Evolutionary conservation across 2,888 invertebrate genomes (phyloP).

Genomic region (Mesorhabditis belari): DNA sequence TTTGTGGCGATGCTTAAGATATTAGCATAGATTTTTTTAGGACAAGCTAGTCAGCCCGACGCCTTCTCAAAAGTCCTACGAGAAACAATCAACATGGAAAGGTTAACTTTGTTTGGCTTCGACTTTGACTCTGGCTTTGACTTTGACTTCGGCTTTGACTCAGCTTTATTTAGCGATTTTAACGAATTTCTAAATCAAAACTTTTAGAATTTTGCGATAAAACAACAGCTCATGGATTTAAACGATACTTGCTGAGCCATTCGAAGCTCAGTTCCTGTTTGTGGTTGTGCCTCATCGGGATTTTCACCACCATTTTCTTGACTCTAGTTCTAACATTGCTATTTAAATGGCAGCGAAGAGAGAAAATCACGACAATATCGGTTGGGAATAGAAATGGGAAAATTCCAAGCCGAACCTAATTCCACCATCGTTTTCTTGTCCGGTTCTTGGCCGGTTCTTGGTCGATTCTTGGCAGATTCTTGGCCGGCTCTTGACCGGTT

Average conservation of each 20-base stretch:
- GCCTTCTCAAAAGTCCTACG: not conserved
- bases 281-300: slow-evolving; percentile 19
- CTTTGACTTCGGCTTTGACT: too few species aligned
- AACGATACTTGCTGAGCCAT: slow-evolving; percentile 27
- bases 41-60: not conserved
- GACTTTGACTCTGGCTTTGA: too few species aligned
- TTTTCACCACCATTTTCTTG: slow-evolving; percentile 16
- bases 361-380: slow-evolving; percentile 37
- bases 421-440: too few species aligned
- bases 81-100: not conserved
- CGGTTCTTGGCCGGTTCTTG: too few species aligned
- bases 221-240: slow-evolving; percentile 39
- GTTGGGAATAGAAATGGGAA: too few species aligned
- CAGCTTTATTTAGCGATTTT: too few species aligned
- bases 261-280: slow-evolving; percentile 9
- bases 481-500: too few species aligned
- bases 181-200: slow-evolving; percentile 5
- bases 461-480: too few species aligned
- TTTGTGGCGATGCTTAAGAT: too few species aligned
- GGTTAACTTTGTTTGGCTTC: too few species aligned
- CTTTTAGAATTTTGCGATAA: slow-evolving; percentile 27
- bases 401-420: too few species aligned
- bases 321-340: slow-evolving; percentile 16
- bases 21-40: too few species aligned
- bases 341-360: slow-evolving; percentile 22